A percentile compares a stretch with the other conserved stretches of the same genome.
phyloP scores from a whole-genome alignment of 2,113 vertebrate genomes.

The Daubentonia madagascariensis region DNA sequence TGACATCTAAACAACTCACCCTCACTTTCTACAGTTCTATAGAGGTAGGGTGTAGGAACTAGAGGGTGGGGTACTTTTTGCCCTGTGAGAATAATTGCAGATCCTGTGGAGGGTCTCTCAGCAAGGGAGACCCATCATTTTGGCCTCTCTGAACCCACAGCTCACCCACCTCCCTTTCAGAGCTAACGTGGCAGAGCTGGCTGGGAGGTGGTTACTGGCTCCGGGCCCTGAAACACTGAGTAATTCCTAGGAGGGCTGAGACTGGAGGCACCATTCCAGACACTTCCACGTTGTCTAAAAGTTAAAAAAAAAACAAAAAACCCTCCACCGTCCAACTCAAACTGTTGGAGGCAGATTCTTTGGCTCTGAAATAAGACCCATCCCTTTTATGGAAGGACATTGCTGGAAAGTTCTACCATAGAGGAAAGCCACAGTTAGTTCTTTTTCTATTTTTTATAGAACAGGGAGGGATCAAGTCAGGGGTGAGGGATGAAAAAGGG shows the following conservation, averaged over 20 bases:
- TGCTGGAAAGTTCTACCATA: constrained; percentile 53
- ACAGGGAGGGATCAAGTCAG: not conserved
- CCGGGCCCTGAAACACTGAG: constrained; percentile 67
- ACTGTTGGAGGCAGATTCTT: constrained; percentile 39
- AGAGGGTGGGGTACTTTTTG: not conserved
- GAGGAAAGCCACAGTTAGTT: constrained; percentile 22
- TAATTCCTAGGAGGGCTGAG: constrained; percentile 62
- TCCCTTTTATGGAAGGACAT: constrained; percentile 71
- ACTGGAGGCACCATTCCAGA: constrained; percentile 33
- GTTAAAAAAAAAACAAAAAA: constrained; percentile 35
- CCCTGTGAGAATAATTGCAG: not conserved
- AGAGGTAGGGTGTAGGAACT: not conserved
- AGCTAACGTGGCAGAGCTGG: constrained; percentile 72
- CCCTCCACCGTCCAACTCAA: not conserved
- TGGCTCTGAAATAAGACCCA: constrained; percentile 60
- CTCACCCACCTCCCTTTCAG: not conserved
- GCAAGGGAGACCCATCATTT: not conserved
- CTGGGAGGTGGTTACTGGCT: constrained; percentile 68
- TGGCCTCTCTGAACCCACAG: not conserved
- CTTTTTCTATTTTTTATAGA: not conserved
- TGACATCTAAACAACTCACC: not conserved
- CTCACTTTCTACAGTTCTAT: not conserved
- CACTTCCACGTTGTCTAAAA: constrained; percentile 78
- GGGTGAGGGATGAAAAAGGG: not conserved
- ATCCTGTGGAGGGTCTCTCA: not conserved